Evolutionary conservation across 1,140 invertebrate species (phyloP), one percentile per base, ranked within the genome.

Genomic region (Micrasema longulum): DNA sequence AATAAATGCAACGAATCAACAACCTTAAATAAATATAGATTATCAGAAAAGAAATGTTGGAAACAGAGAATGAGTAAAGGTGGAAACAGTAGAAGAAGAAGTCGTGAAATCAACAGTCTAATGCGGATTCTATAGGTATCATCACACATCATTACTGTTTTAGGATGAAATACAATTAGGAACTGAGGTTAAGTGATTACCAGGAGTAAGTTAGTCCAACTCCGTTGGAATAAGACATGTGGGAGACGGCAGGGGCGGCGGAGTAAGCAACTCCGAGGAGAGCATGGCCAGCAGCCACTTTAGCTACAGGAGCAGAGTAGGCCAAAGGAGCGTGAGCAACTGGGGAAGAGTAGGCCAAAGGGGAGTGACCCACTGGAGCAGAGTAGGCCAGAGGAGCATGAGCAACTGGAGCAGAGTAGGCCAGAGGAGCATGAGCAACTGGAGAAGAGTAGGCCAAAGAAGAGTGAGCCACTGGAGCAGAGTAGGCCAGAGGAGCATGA

Each of bases 231-330:
- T 89, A 91, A 31, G 84, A 86, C 86, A 91, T 89, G 79, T 90
- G 89, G 11, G 89, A 88, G 0, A 91, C 90, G 16, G 88, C 87
- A 2, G 89, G 88, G 3, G 90, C 89, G 20, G 89, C 88, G 1
- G 89, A 90, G 78, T 90, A 89, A 0, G 87, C 85, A 26, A 87
- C 85, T 63, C 86, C 86, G 16, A 87, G 77, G 14, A 87, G 80
- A 23, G 83, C 83, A 35, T 73, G 82, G 76, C 82, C 83, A 75
- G 77, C 83, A 31, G 80, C 80, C 10, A 83, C 81, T 69, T 79
- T 82, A 74, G 80, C 81, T 9, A 81, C 77, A 26, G 80, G 78
- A 2, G 89, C 88, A 1, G 89, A 90, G 78, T 90, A 89, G 0
- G 87, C 83, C 73, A 76, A 83, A 41, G 80, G 80, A n/a, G 82